These are phyloP conservation scores for Trigoniulus corallinus DNA, from an alignment of 1,140 invertebrate species.

Conservation along the genomic window DNA sequence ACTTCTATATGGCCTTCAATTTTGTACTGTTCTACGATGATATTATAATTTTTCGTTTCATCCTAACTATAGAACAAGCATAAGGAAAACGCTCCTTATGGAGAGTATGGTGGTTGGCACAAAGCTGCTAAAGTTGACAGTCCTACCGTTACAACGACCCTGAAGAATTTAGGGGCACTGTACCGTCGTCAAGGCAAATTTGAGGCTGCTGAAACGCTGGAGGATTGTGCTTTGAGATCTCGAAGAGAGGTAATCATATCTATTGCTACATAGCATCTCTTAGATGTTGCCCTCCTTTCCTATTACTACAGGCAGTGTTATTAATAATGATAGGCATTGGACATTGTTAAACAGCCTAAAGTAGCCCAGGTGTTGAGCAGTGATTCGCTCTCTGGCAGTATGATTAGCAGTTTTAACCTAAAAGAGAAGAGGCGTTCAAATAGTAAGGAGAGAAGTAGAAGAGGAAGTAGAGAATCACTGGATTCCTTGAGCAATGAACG, in stretches of 20 bases:
- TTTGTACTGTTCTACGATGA: not conserved
- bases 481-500: constrained; percentile 40
- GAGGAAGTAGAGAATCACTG: constrained; percentile 41
- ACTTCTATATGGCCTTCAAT: no score
- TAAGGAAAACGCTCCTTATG: constrained; percentile 76
- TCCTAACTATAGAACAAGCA: constrained; percentile 43
- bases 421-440: constrained; percentile 26
- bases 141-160: constrained; percentile 88
- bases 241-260: constrained; percentile 59
- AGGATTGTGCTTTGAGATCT: constrained; percentile 88
- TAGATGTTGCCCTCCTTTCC: not conserved
- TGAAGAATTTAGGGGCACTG: constrained; percentile 92
- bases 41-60: not conserved
- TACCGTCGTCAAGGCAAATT: constrained; percentile 97
- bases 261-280: not conserved
- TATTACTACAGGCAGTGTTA: constrained; percentile 4
- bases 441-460: constrained; percentile 29
- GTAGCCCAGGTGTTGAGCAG: constrained; percentile 44
- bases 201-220: constrained; percentile 94
- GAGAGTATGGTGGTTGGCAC: constrained; percentile 93
- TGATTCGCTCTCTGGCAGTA: constrained; percentile 14
- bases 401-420: constrained; percentile 14
- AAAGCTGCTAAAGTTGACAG: constrained; percentile 98
- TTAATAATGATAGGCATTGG: constrained; percentile 44
- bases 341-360: constrained; percentile 78